Conservation (phyloP, 2,797 vertebrate genomes). For the Rhabdomys pumilio region DNA sequence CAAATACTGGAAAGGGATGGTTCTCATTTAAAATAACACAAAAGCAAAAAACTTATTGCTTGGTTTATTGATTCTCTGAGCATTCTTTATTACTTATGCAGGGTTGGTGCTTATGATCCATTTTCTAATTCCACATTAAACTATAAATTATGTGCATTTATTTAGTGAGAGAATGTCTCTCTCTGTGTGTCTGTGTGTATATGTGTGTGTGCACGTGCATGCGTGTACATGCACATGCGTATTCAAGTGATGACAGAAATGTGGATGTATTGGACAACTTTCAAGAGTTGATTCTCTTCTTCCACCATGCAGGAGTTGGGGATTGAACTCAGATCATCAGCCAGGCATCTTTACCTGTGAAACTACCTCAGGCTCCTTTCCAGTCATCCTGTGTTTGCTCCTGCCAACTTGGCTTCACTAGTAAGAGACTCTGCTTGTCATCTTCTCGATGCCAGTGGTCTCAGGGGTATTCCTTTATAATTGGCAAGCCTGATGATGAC, state of each 20-base stretch:
- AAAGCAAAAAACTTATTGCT: neutral
- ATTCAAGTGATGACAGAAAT: neutral
- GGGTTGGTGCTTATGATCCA: neutral
- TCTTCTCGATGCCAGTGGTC: neutral
- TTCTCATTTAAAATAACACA: neutral
- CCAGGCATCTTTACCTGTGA: neutral
- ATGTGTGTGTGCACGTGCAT: neutral
- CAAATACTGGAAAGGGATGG: neutral
- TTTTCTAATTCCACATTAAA: neutral
- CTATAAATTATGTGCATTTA: neutral
- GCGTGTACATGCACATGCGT: neutral
- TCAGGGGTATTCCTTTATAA: neutral
- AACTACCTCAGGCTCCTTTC: neutral
- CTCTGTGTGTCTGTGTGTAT: neutral
- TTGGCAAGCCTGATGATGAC: neutral
- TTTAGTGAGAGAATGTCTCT: neutral
- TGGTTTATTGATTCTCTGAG: constrained; percentile 34
- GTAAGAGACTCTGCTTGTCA: neutral
- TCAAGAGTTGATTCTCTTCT: neutral
- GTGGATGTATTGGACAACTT: neutral
- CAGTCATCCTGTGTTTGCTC: neutral
- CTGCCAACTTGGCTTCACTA: neutral
- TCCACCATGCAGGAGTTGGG: neutral
- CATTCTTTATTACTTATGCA: neutral
- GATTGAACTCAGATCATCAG: neutral